Conservation (phyloP, 2,888 invertebrate genomes). For the Lottia scabra region DNA sequence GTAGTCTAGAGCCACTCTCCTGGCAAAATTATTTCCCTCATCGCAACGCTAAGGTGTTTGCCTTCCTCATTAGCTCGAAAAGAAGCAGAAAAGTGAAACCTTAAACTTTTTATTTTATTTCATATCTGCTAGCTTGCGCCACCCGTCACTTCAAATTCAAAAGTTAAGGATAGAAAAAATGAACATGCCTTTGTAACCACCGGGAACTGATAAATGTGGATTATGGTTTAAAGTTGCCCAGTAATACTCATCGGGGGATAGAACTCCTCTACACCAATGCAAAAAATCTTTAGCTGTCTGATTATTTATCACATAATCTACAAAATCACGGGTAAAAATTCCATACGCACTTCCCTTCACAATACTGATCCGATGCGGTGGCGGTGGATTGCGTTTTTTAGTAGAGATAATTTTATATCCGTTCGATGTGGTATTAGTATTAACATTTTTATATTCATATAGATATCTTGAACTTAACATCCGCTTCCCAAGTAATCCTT, state of each 20-base stretch:
- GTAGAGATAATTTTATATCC: constrained; percentile 34
- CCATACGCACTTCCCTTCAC: constrained; percentile 67
- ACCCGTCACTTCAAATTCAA: too few species aligned
- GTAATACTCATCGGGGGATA: constrained; percentile 66
- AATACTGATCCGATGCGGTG: constrained; percentile 35
- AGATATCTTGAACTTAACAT: constrained; percentile 37
- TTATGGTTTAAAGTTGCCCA: constrained; percentile 68
- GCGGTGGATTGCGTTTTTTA: constrained; percentile 25
- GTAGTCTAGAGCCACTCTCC: too few species aligned
- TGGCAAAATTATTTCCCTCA: too few species aligned
- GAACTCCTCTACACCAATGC: constrained; percentile 60
- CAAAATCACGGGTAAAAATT: constrained; percentile 62
- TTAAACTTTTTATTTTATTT: too few species aligned
- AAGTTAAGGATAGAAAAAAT: neutral
- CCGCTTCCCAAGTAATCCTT: constrained; percentile 56
- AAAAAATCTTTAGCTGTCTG: constrained; percentile 53
- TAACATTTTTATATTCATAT: constrained; percentile 25
- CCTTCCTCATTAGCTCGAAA: too few species aligned
- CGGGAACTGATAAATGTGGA: constrained; percentile 56
- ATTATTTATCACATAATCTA: constrained; percentile 58
- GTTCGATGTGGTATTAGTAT: constrained; percentile 9
- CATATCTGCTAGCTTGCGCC: too few species aligned
- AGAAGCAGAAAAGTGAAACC: too few species aligned
- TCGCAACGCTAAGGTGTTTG: too few species aligned
- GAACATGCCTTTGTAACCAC: constrained; percentile 57